phyloP scores from a whole-genome alignment of 2,113 vertebrate species.

The Genyomyrus donnyi region DNA sequence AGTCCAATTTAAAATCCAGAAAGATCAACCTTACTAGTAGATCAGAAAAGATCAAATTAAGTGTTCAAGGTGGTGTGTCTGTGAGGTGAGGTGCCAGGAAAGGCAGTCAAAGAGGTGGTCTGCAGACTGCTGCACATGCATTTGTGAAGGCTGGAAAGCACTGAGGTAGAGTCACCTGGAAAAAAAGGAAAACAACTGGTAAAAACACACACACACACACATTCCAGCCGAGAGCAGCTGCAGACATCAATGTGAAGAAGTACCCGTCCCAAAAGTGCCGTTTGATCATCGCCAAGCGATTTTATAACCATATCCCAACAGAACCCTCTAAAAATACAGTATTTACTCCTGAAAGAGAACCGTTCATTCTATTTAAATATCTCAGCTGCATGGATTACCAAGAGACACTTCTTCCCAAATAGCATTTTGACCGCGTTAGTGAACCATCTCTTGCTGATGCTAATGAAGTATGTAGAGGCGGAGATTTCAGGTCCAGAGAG shows the following conservation, averaged over 20 bases:
- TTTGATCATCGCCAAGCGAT: background rate
- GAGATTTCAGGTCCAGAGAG: too few species aligned
- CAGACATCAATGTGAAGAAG: background rate
- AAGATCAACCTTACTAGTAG: background rate
- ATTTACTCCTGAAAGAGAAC: background rate
- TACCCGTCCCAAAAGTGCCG: background rate
- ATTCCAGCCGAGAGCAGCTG: background rate
- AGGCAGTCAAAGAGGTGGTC: background rate
- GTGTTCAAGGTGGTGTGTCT: background rate
- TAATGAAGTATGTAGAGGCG: background rate
- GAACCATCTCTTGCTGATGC: background rate
- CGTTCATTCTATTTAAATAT: background rate
- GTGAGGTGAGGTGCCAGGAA: background rate
- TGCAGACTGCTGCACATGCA: background rate
- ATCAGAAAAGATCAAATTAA: conserved; percentile 16
- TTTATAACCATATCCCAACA: background rate
- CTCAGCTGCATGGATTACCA: background rate
- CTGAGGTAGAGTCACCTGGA: background rate
- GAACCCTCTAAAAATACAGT: background rate
- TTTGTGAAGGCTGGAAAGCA: background rate
- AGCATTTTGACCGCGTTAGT: background rate
- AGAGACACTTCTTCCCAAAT: background rate
- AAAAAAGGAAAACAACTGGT: background rate
- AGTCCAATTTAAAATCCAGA: background rate
- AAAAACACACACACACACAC: background rate